These are phyloP conservation scores for Spilarctia lutea DNA, from an alignment of 2,888 invertebrate species.

Conservation along the genomic window DNA sequence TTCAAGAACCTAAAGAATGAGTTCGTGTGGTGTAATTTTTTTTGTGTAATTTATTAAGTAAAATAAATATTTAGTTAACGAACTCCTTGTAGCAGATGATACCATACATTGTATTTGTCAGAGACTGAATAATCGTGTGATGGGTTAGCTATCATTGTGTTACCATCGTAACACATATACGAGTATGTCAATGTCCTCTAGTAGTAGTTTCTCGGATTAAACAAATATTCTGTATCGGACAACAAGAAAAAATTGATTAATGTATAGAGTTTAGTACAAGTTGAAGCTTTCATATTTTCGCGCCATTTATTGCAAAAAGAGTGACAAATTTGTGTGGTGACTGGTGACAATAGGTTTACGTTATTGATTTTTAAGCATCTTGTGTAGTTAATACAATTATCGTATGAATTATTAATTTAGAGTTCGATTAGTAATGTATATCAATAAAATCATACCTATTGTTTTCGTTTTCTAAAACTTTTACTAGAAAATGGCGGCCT, in stretches of 20 bases:
- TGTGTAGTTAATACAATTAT: not conserved
- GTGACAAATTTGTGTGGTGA: too few relatives aligned
- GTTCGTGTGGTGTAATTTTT: constrained; percentile 7
- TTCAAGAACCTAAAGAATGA: not conserved
- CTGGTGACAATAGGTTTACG: not conserved
- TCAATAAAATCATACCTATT: not conserved
- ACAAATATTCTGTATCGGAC: too few relatives aligned
- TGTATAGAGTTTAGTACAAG: too few relatives aligned
- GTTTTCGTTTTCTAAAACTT: not conserved
- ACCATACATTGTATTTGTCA: not conserved
- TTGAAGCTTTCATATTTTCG: too few relatives aligned
- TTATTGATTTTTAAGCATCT: not conserved
- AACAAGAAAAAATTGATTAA: too few relatives aligned
- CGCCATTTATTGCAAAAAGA: too few relatives aligned
- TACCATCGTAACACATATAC: too few relatives aligned
- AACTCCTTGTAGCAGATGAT: not conserved
- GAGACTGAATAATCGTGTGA: not conserved
- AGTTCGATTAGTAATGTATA: not conserved
- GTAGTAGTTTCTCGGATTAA: too few relatives aligned
- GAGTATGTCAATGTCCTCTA: too few relatives aligned
- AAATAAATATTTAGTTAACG: not conserved
- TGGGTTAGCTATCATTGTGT: too few relatives aligned
- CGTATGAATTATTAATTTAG: not conserved
- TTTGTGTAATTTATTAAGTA: constrained; percentile 13
- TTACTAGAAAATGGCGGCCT: not conserved